phyloP scores from a whole-genome alignment of 2,888 invertebrate species.

The Sympetrum striolatum region DNA sequence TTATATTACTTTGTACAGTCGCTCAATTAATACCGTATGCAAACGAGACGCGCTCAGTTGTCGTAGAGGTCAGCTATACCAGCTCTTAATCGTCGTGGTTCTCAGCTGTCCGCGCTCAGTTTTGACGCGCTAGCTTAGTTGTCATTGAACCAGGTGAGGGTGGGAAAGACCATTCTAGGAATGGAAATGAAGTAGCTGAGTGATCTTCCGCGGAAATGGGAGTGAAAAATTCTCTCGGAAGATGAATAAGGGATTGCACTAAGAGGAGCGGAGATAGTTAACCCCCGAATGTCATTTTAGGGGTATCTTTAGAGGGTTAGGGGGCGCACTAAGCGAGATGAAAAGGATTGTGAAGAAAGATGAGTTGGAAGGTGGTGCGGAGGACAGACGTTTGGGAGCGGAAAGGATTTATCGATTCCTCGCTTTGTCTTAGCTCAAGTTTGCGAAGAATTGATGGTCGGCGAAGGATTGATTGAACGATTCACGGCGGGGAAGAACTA shows the following conservation, averaged over 20 bases:
- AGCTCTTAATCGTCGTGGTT: too few species aligned
- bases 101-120: too few species aligned
- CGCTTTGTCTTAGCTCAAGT: background rate
- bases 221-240: background rate
- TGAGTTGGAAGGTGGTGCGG: background rate
- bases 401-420: background rate
- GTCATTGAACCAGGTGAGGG: background rate
- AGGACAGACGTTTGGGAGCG: background rate
- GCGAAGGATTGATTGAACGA: background rate
- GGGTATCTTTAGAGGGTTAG: background rate
- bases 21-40: too few species aligned
- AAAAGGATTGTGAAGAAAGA: background rate
- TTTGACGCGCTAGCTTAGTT: too few species aligned
- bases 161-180: background rate
- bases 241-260: background rate
- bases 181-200: background rate
- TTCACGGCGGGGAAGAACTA: too few species aligned
- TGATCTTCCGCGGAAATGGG: background rate
- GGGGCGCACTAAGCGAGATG: background rate
- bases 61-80: too few species aligned
- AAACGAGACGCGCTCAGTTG: too few species aligned
- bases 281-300: background rate
- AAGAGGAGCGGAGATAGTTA: background rate
- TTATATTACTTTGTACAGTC: too few species aligned
- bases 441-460: background rate